Conservation (phyloP, 2,888 invertebrate genomes). For the Cataglyphis rosenhaueri region DNA sequence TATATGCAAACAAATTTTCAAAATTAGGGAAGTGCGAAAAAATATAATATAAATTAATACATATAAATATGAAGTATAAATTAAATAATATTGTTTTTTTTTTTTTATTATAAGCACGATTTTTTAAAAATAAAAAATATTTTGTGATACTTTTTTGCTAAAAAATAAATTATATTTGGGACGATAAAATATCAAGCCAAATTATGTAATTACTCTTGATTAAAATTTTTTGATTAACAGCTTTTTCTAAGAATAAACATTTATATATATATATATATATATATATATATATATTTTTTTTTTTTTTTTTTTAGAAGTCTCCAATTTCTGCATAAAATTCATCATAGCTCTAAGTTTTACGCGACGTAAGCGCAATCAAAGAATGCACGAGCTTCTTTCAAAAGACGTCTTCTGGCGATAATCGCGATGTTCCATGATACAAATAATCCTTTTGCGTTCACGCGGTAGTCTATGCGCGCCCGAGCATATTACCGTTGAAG, state of each 20-base stretch:
- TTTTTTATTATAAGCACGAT: not conserved
- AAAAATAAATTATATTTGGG: conserved; percentile 17
- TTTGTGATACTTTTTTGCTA: not conserved
- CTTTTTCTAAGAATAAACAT: conserved; percentile 3
- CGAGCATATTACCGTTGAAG: conserved; percentile 35
- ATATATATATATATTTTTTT: not conserved
- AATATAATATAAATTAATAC: too few relatives aligned
- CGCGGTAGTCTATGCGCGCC: conserved; percentile 35
- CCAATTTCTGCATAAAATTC: conserved; percentile 1
- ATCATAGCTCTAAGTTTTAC: not conserved
- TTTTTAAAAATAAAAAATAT: not conserved
- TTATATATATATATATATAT: not conserved
- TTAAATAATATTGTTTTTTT: not conserved
- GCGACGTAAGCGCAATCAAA: conserved; percentile 1
- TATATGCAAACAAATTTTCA: not conserved
- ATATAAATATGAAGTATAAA: too few relatives aligned
- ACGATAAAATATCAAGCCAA: not conserved
- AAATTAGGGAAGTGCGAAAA: not conserved
- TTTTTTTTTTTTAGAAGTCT: not conserved
- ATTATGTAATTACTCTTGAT: not conserved
- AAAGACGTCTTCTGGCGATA: conserved; percentile 9
- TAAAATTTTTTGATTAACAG: not conserved
- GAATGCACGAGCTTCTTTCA: not conserved
- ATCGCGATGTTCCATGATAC: conserved; percentile 20
- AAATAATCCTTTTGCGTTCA: conserved; percentile 36